Evolutionary conservation across 35 echinoderm and acorn worm species (phyloP).

Genomic region (Strongylocentrotus purpuratus): DNA sequence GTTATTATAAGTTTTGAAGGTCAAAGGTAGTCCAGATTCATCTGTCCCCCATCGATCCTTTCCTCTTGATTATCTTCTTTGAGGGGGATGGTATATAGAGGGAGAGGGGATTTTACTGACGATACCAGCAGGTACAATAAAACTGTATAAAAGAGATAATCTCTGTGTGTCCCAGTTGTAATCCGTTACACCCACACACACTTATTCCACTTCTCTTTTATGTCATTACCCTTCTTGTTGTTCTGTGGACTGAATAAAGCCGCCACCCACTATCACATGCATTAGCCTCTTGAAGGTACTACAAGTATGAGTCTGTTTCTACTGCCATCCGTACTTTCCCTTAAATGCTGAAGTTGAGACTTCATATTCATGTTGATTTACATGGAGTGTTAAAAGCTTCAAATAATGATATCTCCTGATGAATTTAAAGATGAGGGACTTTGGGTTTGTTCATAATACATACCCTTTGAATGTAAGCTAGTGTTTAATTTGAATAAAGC

Average conservation of each 20-base stretch:
- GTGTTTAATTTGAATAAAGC: too few species aligned
- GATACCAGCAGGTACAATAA: not conserved
- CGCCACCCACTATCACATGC: not conserved
- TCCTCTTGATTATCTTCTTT: not conserved
- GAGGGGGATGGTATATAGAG: not conserved
- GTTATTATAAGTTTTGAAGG: not conserved
- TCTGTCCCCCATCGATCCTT: not conserved
- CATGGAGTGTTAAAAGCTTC: too few species aligned
- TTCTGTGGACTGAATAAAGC: not conserved
- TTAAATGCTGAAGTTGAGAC: too few species aligned
- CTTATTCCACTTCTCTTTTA: not conserved
- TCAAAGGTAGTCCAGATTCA: not conserved
- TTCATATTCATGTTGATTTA: too few species aligned
- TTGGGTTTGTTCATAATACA: too few species aligned
- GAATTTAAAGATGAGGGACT: too few species aligned
- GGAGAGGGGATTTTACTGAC: not conserved
- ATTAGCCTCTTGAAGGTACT: not conserved
- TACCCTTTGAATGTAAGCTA: too few species aligned
- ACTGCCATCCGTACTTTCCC: not conserved
- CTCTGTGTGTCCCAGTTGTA: not conserved
- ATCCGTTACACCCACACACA: not conserved
- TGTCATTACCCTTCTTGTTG: not conserved
- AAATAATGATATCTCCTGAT: too few species aligned
- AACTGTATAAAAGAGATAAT: not conserved
- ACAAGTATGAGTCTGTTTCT: not conserved